Base-by-base conservation (phyloP, 2,888 invertebrate genomes). In the Tetragonisca angustula region DNA sequence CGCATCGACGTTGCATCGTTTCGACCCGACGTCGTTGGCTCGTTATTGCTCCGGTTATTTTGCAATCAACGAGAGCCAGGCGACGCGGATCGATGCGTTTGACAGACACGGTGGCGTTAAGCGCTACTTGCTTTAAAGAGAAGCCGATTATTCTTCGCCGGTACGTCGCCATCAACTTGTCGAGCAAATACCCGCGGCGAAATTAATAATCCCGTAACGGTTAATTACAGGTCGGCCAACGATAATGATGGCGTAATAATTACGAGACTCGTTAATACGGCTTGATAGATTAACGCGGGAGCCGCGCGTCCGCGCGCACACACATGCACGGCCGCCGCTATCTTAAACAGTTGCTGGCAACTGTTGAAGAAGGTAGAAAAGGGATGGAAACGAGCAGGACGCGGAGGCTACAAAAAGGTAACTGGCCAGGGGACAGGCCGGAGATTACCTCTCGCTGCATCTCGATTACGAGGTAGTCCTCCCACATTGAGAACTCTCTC, bases 391-490 rank as follows among this genome's bases (percentile, higher is more conserved):
- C 54, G 64, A 43, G 6, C 54, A 75, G 70, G 59, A 67, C 67
- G 64, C 70, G 65, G 76, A 64, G 85, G 76, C 72, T 54, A 56
- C 80, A 80, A 77, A 85, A 85, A 85, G 84, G 77, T 80, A 85
- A 84, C 85, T 61, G 80, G 76, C 80, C 85, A 85, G 68, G 68
- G 85, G 85, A 85, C 85, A 84, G 54, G 79, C 75, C 68, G 75
- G 85, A 85, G 87, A 78, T 88, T 87, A 82, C 76, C 79, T 77
- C 73, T 75, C 77, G 61, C 59, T 69, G 74, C 71, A 76, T 77
- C 79, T 79, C 83, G 86, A 79, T 88, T 87, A 73, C 76, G 76
- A 75, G 69, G 71, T 86, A 64, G 75, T 86, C 79, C 77, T 81
- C 86, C 81, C 83, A 74, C 87, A 84, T 84, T 71, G 82, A 70